phyloP scores from a whole-genome alignment of 2,113 vertebrate genomes.

The Ageneiosus marmoratus region DNA sequence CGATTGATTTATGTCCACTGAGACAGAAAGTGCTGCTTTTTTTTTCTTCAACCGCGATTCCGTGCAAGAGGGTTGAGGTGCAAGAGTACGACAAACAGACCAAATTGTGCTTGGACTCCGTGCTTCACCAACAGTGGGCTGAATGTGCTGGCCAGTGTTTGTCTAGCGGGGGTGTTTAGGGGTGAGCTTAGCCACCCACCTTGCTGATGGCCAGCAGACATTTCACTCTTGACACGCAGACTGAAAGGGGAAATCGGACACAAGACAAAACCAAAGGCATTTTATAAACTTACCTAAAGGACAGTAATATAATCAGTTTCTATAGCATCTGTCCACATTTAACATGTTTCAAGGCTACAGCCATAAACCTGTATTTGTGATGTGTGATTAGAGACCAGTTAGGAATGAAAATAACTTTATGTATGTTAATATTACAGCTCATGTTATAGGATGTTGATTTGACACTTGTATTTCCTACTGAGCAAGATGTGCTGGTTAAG shows the following conservation, averaged over 20 bases:
- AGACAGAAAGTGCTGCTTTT: conserved; percentile 61
- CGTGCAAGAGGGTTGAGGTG: conserved; percentile 46
- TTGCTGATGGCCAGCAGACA: conserved; percentile 61
- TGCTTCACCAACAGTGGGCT: conserved; percentile 61
- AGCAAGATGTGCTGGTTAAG: conserved; percentile 56
- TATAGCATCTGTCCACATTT: conserved; percentile 54
- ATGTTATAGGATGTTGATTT: background rate
- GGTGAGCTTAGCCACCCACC: conserved; percentile 76
- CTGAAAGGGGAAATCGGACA: background rate
- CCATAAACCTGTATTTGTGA: conserved; percentile 50
- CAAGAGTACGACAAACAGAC: conserved; percentile 65
- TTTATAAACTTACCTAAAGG: conserved; percentile 46
- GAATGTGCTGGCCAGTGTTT: conserved; percentile 70
- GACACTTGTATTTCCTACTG: conserved; percentile 49
- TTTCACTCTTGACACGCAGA: conserved; percentile 57
- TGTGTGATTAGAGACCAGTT: conserved; percentile 46
- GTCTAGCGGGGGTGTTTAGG: conserved; percentile 68
- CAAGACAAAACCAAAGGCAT: conserved; percentile 4
- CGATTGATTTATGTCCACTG: conserved; percentile 74
- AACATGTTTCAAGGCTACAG: conserved; percentile 39
- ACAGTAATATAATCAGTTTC: conserved; percentile 42
- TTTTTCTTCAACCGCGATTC: conserved; percentile 61
- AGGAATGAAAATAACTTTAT: background rate
- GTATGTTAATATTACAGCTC: background rate
- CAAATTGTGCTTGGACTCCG: conserved; percentile 62